Base-by-base conservation (phyloP, 2,888 invertebrate genomes). In the Dilophus febrilis region DNA sequence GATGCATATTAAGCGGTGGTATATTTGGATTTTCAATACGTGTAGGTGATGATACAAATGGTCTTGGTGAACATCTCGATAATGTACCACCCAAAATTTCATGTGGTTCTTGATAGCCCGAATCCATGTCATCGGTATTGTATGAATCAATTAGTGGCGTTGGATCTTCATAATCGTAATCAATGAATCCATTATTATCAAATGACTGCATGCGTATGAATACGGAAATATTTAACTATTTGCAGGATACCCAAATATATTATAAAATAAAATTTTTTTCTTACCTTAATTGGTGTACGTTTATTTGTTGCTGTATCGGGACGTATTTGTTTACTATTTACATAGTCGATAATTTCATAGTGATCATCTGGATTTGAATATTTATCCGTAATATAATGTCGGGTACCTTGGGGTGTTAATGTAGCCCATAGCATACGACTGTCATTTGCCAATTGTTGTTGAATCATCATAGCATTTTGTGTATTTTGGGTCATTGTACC, bases 371-470 rank as follows among this genome's bases (percentile, higher is more conserved):
- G 74, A 3, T 69, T 66, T 0, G 73, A 72, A 56, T 72, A 73
- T 19, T 68, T 71, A 54, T 74, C 73, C 3, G 76, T 72, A 41
- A 79, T 74, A 55, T 78, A 83, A 58, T 85, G 84, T 17, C 81
- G 68, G 1, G 84, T 84, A 12, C 83, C 84, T 16, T 82, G 71
- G 0, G 85, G 85, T 0, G 85, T 85, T 10, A 87, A 61, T 0
- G 86, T 83, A 2, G 87, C 86, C 87, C 87, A 87, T 35, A 82
- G 67, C 3, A 79, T 72, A 7, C 79, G 67, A 4, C 75, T 76
- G 53, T 78, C 77, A 12, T 74, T 67, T 16, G 72, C 70, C 13
- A 71, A 62, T 37, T 60, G 59, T 42, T 59, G 58, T 45, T 61
- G 61, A 29, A 61, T 45, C 27, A 57, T 51, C 44, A 65, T 66